Percentiles rank a stretch among this genome's conserved stretches.
These are phyloP conservation scores for Acheta domesticus DNA, from an alignment of 2,888 invertebrate genomes.

Conservation along the genomic window DNA sequence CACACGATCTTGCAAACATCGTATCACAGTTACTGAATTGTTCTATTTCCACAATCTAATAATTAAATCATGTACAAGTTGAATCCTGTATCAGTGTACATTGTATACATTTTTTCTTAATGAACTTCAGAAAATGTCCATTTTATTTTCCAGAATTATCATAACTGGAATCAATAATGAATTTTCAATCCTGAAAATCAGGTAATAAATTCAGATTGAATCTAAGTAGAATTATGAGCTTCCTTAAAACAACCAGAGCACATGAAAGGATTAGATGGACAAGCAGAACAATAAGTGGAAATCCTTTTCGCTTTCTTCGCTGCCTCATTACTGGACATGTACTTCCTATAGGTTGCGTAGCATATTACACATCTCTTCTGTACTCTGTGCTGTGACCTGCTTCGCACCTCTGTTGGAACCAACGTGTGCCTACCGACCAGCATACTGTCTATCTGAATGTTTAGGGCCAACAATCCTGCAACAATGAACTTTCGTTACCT, in stretches of 20 bases:
- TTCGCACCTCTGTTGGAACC: conserved; percentile 2
- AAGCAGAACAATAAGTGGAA: conserved; percentile 3
- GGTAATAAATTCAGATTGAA: too few species aligned
- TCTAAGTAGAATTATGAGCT: background rate
- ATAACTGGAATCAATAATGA: too few species aligned
- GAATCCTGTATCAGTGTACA: too few species aligned
- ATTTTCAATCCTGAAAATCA: too few species aligned
- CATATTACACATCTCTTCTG: background rate
- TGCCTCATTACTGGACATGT: background rate
- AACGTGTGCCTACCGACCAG: background rate
- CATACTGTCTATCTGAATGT: conserved; percentile 18
- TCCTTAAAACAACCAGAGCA: background rate
- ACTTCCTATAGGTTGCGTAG: background rate
- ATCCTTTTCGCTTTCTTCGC: background rate
- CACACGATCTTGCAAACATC: too few species aligned
- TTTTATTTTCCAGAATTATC: too few species aligned
- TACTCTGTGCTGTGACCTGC: background rate
- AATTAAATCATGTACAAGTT: too few species aligned
- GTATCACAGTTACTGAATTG: too few species aligned
- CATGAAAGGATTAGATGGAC: background rate
- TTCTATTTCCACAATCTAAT: too few species aligned
- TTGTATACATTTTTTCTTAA: too few species aligned
- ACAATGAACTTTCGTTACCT: background rate
- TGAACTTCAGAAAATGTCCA: too few species aligned
- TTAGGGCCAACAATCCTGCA: conserved; percentile 18